Evolutionary conservation across 2,113 vertebrate species (phyloP).

Genomic region (Cyanocitta stelleri): DNA sequence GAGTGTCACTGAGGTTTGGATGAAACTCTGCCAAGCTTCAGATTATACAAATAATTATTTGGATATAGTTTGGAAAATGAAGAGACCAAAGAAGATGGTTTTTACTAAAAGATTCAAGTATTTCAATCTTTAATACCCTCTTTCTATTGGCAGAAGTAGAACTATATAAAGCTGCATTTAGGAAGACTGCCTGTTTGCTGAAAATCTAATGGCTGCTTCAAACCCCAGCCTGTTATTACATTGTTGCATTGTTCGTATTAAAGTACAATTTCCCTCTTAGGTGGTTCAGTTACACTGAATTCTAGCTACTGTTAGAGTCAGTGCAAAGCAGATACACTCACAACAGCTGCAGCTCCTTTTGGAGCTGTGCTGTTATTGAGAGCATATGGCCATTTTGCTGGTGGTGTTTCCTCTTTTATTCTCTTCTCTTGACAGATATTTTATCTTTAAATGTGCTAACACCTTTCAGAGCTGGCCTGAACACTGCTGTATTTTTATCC

Average conservation of each 20-base stretch:
- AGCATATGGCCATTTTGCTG: constrained; percentile 56
- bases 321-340: constrained; percentile 50
- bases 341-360: constrained; percentile 59
- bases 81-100: background rate
- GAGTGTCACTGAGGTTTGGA: background rate
- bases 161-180: background rate
- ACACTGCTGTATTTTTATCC: constrained; percentile 25
- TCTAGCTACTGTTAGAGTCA: constrained; percentile 35
- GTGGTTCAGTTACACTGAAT: constrained; percentile 27
- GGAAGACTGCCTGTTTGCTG: background rate
- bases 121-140: background rate
- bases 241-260: constrained; percentile 42
- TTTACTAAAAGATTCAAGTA: background rate
- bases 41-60: background rate
- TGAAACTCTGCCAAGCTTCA: background rate
- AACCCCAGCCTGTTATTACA: constrained; percentile 29
- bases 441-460: constrained; percentile 31
- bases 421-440: constrained; percentile 51
- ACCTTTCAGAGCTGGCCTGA: constrained; percentile 32
- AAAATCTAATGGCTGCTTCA: constrained; percentile 31
- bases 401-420: constrained; percentile 50
- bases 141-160: background rate
- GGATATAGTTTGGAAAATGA: background rate
- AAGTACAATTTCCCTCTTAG: constrained; percentile 29
- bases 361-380: constrained; percentile 38